These are phyloP conservation scores for Leptarthrus brevirostris DNA, from an alignment of 2,888 invertebrate genomes.

Conservation along the genomic window DNA sequence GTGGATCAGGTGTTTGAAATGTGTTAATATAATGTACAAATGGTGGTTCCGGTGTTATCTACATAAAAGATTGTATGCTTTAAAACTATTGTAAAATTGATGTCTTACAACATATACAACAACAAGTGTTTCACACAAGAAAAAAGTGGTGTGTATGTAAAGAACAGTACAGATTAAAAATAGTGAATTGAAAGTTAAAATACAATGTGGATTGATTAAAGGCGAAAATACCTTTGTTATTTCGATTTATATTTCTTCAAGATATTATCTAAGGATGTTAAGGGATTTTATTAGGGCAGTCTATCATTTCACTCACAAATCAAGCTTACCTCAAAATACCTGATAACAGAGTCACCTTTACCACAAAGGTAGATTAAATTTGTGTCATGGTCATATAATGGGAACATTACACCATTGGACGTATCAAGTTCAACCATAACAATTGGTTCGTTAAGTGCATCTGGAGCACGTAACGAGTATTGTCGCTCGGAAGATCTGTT, in stretches of 20 bases:
- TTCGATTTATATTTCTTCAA: slow-evolving; percentile 27
- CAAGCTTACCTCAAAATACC: slow-evolving; percentile 82
- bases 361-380: slow-evolving; percentile 95
- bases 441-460: slow-evolving; percentile 86
- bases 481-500: slow-evolving; percentile 98
- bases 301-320: slow-evolving; percentile 16
- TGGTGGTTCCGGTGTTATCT: slow-evolving; percentile 92
- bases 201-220: slow-evolving; percentile 38
- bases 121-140: not conserved
- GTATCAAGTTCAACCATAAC: slow-evolving; percentile 94
- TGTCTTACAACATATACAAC: slow-evolving; percentile 1
- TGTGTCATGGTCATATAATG: slow-evolving; percentile 95
- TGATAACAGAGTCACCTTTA: slow-evolving; percentile 97
- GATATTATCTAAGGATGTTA: slow-evolving; percentile 29
- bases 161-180: not conserved
- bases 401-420: slow-evolving; percentile 97
- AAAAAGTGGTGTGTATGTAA: not conserved
- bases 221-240: slow-evolving; percentile 32
- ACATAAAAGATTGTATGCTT: slow-evolving; percentile 53
- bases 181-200: slow-evolving; percentile 15
- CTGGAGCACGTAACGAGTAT: slow-evolving; percentile 93
- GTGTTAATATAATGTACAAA: slow-evolving; percentile 97
- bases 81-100: too few species aligned
- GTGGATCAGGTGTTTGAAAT: slow-evolving; percentile 97
- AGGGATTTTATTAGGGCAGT: slow-evolving; percentile 30